Base-by-base conservation (phyloP, 2,797 vertebrate genomes). In the Botia almorhae region DNA sequence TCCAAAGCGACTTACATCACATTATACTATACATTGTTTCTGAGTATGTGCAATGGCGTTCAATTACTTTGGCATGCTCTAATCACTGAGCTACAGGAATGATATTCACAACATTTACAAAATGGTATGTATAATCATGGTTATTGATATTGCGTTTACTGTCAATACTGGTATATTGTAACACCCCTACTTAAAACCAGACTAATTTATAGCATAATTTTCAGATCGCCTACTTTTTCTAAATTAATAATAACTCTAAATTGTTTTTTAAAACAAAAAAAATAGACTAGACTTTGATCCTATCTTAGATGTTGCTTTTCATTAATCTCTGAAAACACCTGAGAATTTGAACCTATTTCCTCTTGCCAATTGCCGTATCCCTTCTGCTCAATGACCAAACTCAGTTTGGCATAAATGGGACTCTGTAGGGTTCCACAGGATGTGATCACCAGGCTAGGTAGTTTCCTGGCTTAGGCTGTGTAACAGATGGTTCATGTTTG, bases 401-500 rank as follows among this genome's bases (percentile, higher is more conserved):
- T 83, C 83, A 73, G 86, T 83, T 76, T 87, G 87, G 85, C 87
- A 82, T 89, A 85, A 91, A 87, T 88, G 64, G 85, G 84, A 85
- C 88, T 89, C 89, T 87, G 85, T 86, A 83, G 87, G 89, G 81
- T 86, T 81, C 39, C 75, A 82, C 79, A 89, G 89, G 88, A 90
- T 91, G 83, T 80, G 74, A 71, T 73, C 65, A 65, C 81, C 85
- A 87, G 82, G 89, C 88, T 83, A 87, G 87, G 88, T 89, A 85
- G 84, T 89, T 91, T 90, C 82, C 89, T 92, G 91, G 91, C 90
- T 84, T 81, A 51, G 23, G 65, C 53, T 74, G 85, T 61, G 83
- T 80, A 91, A 91, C 91, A 92, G 90, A 93, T 76, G 89, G 90
- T 77, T 89, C 89, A 86, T 89, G 89, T 89, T 88, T 87, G 88